Conservation (phyloP, 2,113 vertebrate species). For the Stercorarius parasiticus region DNA sequence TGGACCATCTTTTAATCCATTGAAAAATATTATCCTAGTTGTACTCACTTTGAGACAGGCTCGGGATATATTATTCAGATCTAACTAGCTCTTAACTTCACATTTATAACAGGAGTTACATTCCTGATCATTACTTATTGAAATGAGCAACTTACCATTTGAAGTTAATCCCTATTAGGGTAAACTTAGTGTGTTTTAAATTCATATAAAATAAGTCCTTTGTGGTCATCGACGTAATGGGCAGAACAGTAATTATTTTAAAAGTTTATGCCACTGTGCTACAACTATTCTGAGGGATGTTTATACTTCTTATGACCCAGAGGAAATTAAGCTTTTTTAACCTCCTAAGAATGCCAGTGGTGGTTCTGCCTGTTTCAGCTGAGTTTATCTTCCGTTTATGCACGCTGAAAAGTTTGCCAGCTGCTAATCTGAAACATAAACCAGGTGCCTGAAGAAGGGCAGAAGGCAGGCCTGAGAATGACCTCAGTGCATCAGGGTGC, state of each 20-base stretch:
- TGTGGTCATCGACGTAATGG: background rate
- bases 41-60: background rate
- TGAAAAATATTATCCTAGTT: background rate
- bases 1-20: background rate
- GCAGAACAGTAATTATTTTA: background rate
- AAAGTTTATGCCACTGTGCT: background rate
- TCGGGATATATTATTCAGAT: background rate
- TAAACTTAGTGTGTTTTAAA: background rate
- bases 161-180: background rate
- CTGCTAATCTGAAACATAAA: background rate
- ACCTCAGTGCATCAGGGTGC: background rate
- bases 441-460: background rate
- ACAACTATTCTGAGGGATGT: background rate
- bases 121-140: background rate
- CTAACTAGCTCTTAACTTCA: background rate
- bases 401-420: conserved; percentile 10
- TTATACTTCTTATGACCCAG: background rate
- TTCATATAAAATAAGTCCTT: background rate
- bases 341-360: background rate
- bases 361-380: background rate
- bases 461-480: background rate
- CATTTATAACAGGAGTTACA: background rate
- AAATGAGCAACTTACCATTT: background rate
- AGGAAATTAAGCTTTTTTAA: background rate
- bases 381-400: conserved; percentile 4